These are phyloP conservation scores for Drosophila austrosaltans DNA, from an alignment of 2,888 invertebrate genomes.

Conservation along the genomic window DNA sequence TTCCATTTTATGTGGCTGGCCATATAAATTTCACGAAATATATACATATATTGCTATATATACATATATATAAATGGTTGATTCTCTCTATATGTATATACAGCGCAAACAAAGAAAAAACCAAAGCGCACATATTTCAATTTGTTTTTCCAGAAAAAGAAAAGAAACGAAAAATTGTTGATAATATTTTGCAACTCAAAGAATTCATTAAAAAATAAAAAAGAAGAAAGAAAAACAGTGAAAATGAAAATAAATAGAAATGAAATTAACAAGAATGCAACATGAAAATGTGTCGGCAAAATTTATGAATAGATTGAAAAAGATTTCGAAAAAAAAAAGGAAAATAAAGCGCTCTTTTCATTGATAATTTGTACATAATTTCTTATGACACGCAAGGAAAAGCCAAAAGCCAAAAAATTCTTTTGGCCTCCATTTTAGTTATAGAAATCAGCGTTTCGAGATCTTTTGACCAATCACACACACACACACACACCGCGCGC, in stretches of 20 bases:
- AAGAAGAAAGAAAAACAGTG: neutral
- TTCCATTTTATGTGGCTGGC: constrained; percentile 27
- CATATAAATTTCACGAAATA: constrained; percentile 29
- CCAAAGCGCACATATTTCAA: constrained; percentile 39
- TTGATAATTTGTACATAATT: constrained; percentile 34
- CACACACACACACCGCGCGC: neutral
- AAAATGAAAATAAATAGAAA: constrained; percentile 1
- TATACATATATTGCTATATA: constrained; percentile 15
- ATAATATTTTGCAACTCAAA: constrained; percentile 36
- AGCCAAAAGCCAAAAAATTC: neutral
- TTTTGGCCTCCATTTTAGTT: constrained; percentile 6
- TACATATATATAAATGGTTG: neutral
- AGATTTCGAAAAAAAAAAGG: constrained; percentile 37
- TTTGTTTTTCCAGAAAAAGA: constrained; percentile 33
- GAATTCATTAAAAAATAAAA: constrained; percentile 37
- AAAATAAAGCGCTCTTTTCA: constrained; percentile 34
- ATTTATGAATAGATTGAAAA: constrained; percentile 30
- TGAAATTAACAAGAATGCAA: neutral
- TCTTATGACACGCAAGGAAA: constrained; percentile 35
- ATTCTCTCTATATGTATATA: neutral
- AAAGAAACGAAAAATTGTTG: constrained; percentile 21
- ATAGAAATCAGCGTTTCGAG: constrained; percentile 28
- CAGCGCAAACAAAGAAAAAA: constrained; percentile 27
- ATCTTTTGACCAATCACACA: constrained; percentile 51
- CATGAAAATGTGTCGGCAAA: constrained; percentile 30